These are phyloP conservation scores for Cerceris rybyensis DNA, from an alignment of 2,888 invertebrate species.

Conservation along the genomic window DNA sequence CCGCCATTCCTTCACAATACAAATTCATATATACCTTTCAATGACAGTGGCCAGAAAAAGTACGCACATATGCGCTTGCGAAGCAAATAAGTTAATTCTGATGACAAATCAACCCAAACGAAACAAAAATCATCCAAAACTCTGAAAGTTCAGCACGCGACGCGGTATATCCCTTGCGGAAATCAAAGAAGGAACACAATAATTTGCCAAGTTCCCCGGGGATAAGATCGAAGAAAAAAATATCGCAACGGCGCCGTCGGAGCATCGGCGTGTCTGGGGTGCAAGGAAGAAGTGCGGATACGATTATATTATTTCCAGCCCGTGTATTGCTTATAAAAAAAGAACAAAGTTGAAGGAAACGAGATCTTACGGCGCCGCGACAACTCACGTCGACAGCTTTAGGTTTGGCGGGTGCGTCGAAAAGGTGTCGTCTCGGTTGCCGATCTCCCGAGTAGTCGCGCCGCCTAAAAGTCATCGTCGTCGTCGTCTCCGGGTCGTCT, in stretches of 20 bases:
- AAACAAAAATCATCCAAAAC: too few relatives aligned
- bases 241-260: background rate
- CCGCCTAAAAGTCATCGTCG: constrained; percentile 3
- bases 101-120: too few relatives aligned
- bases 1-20: too few relatives aligned
- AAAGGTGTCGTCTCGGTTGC: constrained; percentile 49
- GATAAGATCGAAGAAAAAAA: background rate
- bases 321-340: constrained; percentile 35
- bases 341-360: constrained; percentile 33
- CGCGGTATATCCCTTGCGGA: too few relatives aligned
- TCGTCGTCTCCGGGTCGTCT: constrained; percentile 38
- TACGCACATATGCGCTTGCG: too few relatives aligned
- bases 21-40: too few relatives aligned
- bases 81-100: too few relatives aligned
- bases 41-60: too few relatives aligned
- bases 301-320: constrained; percentile 62
- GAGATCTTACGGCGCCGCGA: constrained; percentile 52
- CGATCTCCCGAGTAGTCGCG: constrained; percentile 32
- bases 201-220: background rate
- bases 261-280: background rate
- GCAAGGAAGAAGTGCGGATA: constrained; percentile 27
- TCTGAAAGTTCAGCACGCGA: too few relatives aligned
- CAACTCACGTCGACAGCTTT: constrained; percentile 66
- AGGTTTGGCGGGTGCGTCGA: constrained; percentile 55
- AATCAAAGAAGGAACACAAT: background rate